A percentile compares a stretch with the other conserved stretches of the same genome.
Conservation (phyloP, 1,140 invertebrate genomes). For the Listronotus bonariensis region DNA sequence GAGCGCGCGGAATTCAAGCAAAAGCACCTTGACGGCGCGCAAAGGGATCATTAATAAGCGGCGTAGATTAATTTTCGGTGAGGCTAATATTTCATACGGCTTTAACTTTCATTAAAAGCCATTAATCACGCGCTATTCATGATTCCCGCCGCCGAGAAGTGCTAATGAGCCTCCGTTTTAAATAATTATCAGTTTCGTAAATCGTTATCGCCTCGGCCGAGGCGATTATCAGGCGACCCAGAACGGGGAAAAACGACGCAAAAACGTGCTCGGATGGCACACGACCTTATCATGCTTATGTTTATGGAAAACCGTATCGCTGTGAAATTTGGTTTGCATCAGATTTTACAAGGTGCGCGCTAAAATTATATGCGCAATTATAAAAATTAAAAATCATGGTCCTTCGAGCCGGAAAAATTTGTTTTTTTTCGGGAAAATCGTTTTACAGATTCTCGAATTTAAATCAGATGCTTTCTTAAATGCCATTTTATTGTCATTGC, state of each 20-base stretch:
- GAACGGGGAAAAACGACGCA: constrained; percentile 9
- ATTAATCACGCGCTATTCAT: constrained; percentile 12
- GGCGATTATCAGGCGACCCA: constrained; percentile 14
- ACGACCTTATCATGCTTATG: constrained; percentile 10
- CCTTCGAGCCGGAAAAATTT: not conserved
- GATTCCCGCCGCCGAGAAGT: not conserved
- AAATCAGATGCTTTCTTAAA: no score
- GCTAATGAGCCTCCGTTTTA: constrained; percentile 19
- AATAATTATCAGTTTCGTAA: constrained; percentile 23
- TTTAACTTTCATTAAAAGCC: constrained; percentile 16
- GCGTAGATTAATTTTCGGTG: constrained; percentile 13
- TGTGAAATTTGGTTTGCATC: constrained; percentile 2
- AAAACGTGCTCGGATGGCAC: not conserved
- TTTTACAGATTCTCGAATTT: no score
- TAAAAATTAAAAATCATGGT: not conserved
- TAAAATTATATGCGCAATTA: no score
- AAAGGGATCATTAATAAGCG: constrained; percentile 19
- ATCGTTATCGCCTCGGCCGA: constrained; percentile 15
- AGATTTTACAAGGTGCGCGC: not conserved
- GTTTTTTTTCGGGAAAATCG: no score
- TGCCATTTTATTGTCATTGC: no score
- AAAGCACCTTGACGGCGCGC: not conserved
- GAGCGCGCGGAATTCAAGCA: no score
- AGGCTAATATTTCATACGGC: constrained; percentile 17
- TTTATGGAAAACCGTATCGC: constrained; percentile 12